Conservation (phyloP, 2,888 invertebrate genomes). For the Fabriciana adippe region DNA sequence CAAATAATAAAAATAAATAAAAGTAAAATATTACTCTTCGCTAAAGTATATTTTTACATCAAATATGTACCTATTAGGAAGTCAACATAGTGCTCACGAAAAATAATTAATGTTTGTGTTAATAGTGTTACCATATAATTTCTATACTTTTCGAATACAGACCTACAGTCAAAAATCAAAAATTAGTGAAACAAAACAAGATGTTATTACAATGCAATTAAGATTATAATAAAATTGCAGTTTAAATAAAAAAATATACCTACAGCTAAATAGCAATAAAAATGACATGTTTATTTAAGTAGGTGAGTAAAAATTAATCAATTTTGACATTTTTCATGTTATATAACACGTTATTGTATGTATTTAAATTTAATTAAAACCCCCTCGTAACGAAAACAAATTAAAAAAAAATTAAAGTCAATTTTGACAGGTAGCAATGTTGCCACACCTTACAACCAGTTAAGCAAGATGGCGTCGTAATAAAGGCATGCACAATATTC, state of each 20-base stretch:
- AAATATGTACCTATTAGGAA: no score
- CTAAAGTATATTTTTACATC: no score
- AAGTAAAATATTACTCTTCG: no score
- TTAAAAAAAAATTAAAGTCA: slow-evolving; percentile 18
- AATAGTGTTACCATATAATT: no score
- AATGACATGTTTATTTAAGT: not conserved
- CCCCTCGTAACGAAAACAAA: not conserved
- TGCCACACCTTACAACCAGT: slow-evolving; percentile 32
- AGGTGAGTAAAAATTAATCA: not conserved
- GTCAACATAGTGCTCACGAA: no score
- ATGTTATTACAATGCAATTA: no score
- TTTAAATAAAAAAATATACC: not conserved
- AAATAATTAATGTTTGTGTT: no score
- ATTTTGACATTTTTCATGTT: not conserved
- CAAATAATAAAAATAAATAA: no score
- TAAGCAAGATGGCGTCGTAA: slow-evolving; percentile 34
- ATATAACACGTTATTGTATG: not conserved
- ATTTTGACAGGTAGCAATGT: slow-evolving; percentile 32
- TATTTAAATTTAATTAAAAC: not conserved
- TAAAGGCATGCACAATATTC: slow-evolving; percentile 43
- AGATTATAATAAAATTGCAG: not conserved
- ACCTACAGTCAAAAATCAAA: no score
- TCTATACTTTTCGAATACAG: no score
- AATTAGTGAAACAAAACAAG: no score
- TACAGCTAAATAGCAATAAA: not conserved